phyloP scores from a whole-genome alignment of 2,113 vertebrate species.

The Heloderma charlesbogerti region DNA sequence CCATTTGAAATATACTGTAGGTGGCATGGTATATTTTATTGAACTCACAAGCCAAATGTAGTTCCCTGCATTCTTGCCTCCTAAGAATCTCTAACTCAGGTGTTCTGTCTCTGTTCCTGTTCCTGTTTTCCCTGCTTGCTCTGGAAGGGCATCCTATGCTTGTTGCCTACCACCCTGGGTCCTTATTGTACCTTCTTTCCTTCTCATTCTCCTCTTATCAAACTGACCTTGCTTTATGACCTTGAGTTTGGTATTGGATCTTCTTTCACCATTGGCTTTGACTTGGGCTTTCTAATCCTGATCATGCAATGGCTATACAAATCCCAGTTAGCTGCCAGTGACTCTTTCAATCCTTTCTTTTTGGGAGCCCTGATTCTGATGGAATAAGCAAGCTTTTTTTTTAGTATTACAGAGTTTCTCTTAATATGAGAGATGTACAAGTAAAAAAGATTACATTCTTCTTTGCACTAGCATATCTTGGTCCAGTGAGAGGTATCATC shows the following conservation, averaged over 20 bases:
- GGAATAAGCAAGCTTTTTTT: neutral
- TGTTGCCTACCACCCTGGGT: neutral
- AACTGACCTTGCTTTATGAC: neutral
- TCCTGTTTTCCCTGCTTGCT: neutral
- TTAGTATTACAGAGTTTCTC: too few relatives aligned
- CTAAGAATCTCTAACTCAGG: too few relatives aligned
- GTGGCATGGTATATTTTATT: neutral
- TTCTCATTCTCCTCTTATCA: neutral
- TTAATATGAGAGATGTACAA: neutral
- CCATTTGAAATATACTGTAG: neutral
- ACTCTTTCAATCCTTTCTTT: neutral
- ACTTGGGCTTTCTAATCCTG: neutral
- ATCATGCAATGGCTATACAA: neutral
- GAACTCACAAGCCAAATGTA: neutral
- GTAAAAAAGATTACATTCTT: neutral
- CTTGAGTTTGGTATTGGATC: neutral
- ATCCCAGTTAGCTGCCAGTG: neutral
- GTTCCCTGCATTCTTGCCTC: neutral
- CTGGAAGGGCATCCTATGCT: neutral
- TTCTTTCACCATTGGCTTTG: neutral
- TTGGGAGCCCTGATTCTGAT: neutral
- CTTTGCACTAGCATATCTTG: neutral
- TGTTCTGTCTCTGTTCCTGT: neutral
- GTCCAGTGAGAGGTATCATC: too few relatives aligned
- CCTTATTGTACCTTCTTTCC: neutral